Evolutionary conservation across 1,140 invertebrate species (phyloP), one percentile per base, ranked within the genome.

Genomic region (Rhyzopertha dominica): DNA sequence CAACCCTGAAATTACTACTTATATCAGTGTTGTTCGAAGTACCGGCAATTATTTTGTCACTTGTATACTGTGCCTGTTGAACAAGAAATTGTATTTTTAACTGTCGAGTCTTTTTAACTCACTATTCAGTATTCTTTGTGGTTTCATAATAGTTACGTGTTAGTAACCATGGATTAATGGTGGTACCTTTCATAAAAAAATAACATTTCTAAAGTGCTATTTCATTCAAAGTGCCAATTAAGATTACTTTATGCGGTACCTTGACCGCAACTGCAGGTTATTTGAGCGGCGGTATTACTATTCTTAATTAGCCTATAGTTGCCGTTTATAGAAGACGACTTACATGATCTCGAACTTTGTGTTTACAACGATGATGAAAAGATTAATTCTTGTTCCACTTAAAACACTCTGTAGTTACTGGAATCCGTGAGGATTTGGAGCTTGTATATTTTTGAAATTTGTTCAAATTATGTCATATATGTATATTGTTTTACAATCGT

Each of bases 201-300:
- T 34, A 32, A 37, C 43, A 47, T 36, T 41, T 32, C 39, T 45
- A 53, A 62, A 63, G 62, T 63, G 61, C 61, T 63, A 62, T 62
- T 63, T 62, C 53, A 54, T 58, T 58, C 56, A 52, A 63, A 64
- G 62, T 64, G 62, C 62, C 62, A 64, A 64, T 62, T 61, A 44
- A 47, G 38, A 54, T 54, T 53, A 52, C 43, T 53, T 55, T 52
- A 54, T 47, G 47, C 42, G 43, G 43, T 48, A 40, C 44, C 43
- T 50, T 37, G 37, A 26, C 26, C 12, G 38, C 32, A 38, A 34
- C 22, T 47, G 37, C 46, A 42, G 36, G 20, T 32, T 28, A 20
- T 19, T 12, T 8, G 16, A 43, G 18, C 17, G 29, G n/a, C 17
- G 7, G 12, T 22, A 22, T 23, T 34, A 5, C 52, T 56, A 56